A percentile compares a stretch with the other conserved stretches of the same genome.
phyloP scores from a whole-genome alignment of 2,113 vertebrate genomes.

The Prionailurus viverrinus region DNA sequence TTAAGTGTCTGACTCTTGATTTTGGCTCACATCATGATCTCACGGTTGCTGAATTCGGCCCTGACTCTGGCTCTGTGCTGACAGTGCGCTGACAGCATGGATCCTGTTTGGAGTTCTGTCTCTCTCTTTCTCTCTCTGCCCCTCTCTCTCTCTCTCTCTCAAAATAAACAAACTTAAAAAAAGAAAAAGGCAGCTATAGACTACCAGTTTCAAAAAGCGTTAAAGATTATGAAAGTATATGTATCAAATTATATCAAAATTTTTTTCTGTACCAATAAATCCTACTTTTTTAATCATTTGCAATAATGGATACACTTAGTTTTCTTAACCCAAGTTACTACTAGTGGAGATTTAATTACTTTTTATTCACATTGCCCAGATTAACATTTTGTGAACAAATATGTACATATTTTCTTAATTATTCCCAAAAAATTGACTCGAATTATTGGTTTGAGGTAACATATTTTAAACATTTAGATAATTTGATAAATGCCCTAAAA shows the following conservation, averaged over 20 bases:
- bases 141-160: too few relatives aligned
- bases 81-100: too few relatives aligned
- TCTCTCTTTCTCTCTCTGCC: too few relatives aligned
- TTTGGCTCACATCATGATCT: too few relatives aligned
- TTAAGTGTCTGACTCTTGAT: too few relatives aligned
- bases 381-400: conserved; percentile 38
- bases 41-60: too few relatives aligned
- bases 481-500: neutral
- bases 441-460: neutral
- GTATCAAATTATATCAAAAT: neutral
- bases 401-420: neutral
- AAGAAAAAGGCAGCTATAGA: neutral
- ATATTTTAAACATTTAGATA: neutral
- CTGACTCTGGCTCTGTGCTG: too few relatives aligned
- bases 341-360: neutral
- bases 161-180: too few relatives aligned
- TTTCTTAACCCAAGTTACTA: neutral
- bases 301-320: neutral
- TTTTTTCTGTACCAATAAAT: neutral
- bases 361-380: neutral
- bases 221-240: neutral
- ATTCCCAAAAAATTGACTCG: neutral
- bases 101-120: too few relatives aligned
- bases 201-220: neutral
- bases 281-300: neutral